phyloP scores from a whole-genome alignment of 2,888 invertebrate genomes.

The Cephus pygmeus region DNA sequence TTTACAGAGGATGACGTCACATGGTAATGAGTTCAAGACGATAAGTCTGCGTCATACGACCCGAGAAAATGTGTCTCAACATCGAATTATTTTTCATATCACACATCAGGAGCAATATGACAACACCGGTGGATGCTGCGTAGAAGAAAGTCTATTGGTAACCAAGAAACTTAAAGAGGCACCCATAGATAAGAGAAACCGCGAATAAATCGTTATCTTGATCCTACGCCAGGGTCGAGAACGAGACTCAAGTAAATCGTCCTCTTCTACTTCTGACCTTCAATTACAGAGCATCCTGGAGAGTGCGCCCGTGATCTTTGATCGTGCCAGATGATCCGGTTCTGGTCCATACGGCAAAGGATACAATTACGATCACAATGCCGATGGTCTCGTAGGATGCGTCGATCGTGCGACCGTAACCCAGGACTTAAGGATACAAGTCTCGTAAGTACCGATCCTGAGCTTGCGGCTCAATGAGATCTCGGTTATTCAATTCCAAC shows the following conservation, averaged over 20 bases:
- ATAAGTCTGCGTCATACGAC: neutral
- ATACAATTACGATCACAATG: conserved; percentile 56
- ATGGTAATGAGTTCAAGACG: neutral
- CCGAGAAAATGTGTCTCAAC: neutral
- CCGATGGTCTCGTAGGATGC: conserved; percentile 5
- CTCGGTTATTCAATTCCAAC: neutral
- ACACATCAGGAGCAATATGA: neutral
- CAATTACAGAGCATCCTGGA: conserved; percentile 24
- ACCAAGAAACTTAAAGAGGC: neutral
- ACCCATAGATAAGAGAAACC: neutral
- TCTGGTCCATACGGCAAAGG: conserved; percentile 40
- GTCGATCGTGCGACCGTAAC: neutral
- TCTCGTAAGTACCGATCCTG: neutral
- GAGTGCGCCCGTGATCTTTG: conserved; percentile 50
- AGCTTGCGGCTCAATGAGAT: neutral
- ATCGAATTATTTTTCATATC: neutral
- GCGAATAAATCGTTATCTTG: neutral
- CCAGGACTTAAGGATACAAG: neutral
- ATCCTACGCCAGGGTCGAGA: neutral
- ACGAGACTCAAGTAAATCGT: neutral
- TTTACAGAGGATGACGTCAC: neutral
- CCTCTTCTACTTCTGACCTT: conserved; percentile 1
- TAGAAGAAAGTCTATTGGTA: neutral
- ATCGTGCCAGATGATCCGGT: conserved; percentile 53
- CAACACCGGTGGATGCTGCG: neutral